Evolutionary conservation across 2,797 vertebrate genomes (phyloP).

Genomic region (Mormyrus proboscirostris): DNA sequence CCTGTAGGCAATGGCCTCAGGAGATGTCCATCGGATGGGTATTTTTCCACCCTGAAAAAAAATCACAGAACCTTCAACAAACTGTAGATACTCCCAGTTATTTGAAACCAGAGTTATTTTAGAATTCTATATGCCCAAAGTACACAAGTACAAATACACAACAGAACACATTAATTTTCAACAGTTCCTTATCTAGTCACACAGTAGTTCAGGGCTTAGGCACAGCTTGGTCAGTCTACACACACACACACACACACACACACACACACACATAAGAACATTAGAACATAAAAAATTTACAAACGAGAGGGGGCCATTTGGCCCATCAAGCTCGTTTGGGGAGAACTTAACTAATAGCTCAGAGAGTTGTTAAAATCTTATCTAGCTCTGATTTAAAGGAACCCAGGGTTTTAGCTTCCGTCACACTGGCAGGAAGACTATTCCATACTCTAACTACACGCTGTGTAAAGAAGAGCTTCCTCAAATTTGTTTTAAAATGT

Average conservation of each 20-base stretch:
- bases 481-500: too few relatives aligned
- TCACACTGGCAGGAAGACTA: too few relatives aligned
- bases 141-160: neutral
- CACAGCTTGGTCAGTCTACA: neutral
- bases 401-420: too few relatives aligned
- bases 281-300: too few relatives aligned
- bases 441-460: too few relatives aligned
- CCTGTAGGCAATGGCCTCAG: constrained; percentile 91
- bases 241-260: neutral
- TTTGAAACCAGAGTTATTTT: neutral
- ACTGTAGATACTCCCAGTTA: neutral
- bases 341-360: too few relatives aligned
- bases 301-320: too few relatives aligned
- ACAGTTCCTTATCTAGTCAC: neutral
- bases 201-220: neutral
- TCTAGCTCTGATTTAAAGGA: too few relatives aligned
- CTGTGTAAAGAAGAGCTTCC: too few relatives aligned
- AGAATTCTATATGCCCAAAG: neutral
- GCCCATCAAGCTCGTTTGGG: too few relatives aligned
- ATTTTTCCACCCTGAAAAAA: constrained; percentile 86
- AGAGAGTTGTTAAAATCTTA: too few relatives aligned
- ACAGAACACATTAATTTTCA: neutral
- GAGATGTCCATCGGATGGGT: constrained; percentile 94
- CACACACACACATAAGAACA: neutral
- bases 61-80: constrained; percentile 22